Base-by-base conservation (phyloP, 2,113 vertebrate species). In the Suncus etruscus region DNA sequence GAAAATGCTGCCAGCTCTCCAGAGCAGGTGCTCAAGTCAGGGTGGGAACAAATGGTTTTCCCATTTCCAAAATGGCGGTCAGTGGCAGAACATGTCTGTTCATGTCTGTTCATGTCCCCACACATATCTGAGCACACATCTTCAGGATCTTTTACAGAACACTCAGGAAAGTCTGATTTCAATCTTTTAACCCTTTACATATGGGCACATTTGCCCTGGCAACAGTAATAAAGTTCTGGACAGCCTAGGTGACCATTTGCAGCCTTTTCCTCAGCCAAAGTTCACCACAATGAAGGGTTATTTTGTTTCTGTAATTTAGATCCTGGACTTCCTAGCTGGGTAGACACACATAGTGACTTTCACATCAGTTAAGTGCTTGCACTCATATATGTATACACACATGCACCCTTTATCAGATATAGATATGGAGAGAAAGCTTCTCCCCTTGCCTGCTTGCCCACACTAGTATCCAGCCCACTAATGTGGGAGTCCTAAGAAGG, bases 361-460 rank as follows among this genome's bases (percentile, higher is more conserved):
- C 61, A 39, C 0, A 0, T 1, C 10, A 1, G 0, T 3, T 6
- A 8, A 45, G 16, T 39, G 54, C 45, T 45, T 50, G 32, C 54
- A 29, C 27, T 29, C 27, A 25, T 54, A 58, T 18, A 58, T 18
- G 61, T 65, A 12, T 3, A 16, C 11, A 16, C 27, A 2, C 25
- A 25, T 6, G 6, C 47, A 58, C n/a, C 54, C 20, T 73, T 20
- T 16, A 9, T 45, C 24, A 54, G 68, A 80, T 76, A 72, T 14
- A 47, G 29, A 48, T 2, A 69, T 14, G 25, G 45, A 75, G 66
- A 61, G 48, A 90, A 69, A 68, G 25, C 27, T 3, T 12, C 31
- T 32, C 29, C 69, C 66, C n/a, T 76, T n/a, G 47, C 45, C 31
- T 47, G 11, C 24, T 18, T 58, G 48, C 32, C 58, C 47, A 45